phyloP scores from a whole-genome alignment of 2,797 vertebrate species.

The Lacerta agilis region DNA sequence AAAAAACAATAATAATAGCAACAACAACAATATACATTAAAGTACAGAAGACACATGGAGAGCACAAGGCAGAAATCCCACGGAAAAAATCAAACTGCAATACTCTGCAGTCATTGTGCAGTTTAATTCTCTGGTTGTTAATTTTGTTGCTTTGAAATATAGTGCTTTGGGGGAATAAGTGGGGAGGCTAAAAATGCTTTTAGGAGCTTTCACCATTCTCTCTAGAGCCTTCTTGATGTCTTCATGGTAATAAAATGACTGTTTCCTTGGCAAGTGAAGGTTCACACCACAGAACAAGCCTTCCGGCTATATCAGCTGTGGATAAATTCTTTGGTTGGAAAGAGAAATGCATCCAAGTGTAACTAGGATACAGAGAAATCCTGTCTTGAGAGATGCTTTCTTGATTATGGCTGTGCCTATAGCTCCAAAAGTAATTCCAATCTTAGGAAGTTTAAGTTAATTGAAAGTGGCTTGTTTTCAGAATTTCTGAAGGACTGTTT shows the following conservation, averaged over 20 bases:
- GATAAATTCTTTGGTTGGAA: slow-evolving; percentile 27
- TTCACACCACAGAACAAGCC: slow-evolving; percentile 30
- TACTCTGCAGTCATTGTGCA: slow-evolving; percentile 2
- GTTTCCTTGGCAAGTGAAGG: slow-evolving; percentile 36
- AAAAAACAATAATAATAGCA: neutral
- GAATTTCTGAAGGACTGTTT: neutral
- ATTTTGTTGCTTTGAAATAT: slow-evolving; percentile 4
- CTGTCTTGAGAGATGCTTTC: slow-evolving; percentile 2
- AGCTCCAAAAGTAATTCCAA: slow-evolving; percentile 42
- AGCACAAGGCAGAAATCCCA: slow-evolving; percentile 6
- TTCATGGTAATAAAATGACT: slow-evolving; percentile 27
- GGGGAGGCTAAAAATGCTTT: slow-evolving; percentile 21
- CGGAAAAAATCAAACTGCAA: neutral
- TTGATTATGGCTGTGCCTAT: slow-evolving; percentile 20
- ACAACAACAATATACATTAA: neutral
- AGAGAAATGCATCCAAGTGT: slow-evolving; percentile 20
- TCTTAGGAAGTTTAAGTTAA: slow-evolving; percentile 20
- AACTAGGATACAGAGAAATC: slow-evolving; percentile 32
- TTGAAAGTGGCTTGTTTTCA: slow-evolving; percentile 6
- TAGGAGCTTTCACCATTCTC: slow-evolving; percentile 34
- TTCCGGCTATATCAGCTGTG: slow-evolving; percentile 44
- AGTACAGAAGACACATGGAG: neutral
- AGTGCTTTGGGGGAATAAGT: slow-evolving; percentile 1
- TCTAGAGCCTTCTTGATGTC: slow-evolving; percentile 28
- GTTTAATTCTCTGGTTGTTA: slow-evolving; percentile 4